phyloP scores from a whole-genome alignment of 2,113 vertebrate genomes.

The Cairina moschata region DNA sequence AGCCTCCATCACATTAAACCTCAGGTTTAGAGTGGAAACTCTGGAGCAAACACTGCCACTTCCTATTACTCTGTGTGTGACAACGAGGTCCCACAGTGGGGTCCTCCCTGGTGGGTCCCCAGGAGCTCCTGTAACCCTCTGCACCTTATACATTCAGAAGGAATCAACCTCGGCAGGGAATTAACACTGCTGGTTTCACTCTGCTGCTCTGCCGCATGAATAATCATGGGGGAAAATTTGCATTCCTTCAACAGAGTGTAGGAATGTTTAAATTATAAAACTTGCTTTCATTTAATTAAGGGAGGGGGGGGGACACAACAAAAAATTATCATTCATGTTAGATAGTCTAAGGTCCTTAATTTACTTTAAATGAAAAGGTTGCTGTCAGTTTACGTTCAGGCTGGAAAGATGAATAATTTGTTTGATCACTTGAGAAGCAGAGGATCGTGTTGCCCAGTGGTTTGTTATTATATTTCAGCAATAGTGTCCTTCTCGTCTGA shows the following conservation, averaged over 20 bases:
- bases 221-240: not conserved
- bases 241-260: not conserved
- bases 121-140: not conserved
- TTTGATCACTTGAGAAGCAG: conserved; percentile 15
- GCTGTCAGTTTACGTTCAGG: not conserved
- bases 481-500: not conserved
- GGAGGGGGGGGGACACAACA: not conserved
- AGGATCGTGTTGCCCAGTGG: conserved; percentile 12
- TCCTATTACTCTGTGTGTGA: not conserved
- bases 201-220: not conserved
- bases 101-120: not conserved
- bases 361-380: conserved; percentile 30
- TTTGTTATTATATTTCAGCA: not conserved
- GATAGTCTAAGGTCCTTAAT: not conserved
- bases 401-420: conserved; percentile 17
- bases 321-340: not conserved
- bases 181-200: conserved; percentile 10
- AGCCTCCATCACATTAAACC: not conserved
- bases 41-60: not conserved
- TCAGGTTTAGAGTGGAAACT: not conserved
- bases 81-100: not conserved
- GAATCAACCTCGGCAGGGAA: not conserved
- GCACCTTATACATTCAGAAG: not conserved
- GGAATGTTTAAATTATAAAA: conserved; percentile 35
- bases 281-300: conserved; percentile 2